phyloP scores from a whole-genome alignment of 1,140 invertebrate genomes.

The Laodelphax striatellus region DNA sequence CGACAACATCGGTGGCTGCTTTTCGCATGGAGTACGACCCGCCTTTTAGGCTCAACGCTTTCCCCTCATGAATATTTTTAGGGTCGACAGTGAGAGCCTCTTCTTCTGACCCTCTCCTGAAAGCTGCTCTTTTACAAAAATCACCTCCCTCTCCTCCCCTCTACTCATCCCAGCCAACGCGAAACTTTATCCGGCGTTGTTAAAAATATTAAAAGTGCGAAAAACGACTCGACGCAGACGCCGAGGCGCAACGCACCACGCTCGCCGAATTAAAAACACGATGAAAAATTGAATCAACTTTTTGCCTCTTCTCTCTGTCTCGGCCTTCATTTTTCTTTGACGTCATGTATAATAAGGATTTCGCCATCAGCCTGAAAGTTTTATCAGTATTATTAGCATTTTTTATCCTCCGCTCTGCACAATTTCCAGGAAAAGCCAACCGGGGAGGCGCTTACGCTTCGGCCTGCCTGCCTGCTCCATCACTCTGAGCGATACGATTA shows the following conservation, averaged over 20 bases:
- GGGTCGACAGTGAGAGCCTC: not conserved
- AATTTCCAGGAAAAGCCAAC: too few relatives aligned
- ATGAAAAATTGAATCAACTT: slow-evolving; percentile 4
- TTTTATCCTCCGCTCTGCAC: too few relatives aligned
- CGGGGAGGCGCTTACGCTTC: too few relatives aligned
- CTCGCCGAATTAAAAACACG: slow-evolving; percentile 1
- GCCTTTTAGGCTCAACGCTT: slow-evolving; percentile 1
- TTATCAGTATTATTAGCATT: not conserved
- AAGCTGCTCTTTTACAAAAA: not conserved
- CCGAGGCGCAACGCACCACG: not conserved
- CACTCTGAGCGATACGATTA: too few relatives aligned
- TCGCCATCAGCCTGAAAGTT: not conserved
- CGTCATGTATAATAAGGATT: not conserved
- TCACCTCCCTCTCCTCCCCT: not conserved
- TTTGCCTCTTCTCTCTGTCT: not conserved
- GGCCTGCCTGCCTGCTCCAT: too few relatives aligned
- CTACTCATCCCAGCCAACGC: too few relatives aligned
- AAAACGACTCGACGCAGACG: not conserved
- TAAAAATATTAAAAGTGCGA: slow-evolving; percentile 4
- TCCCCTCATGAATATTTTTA: slow-evolving; percentile 1
- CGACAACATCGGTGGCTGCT: not conserved
- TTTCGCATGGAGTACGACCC: not conserved
- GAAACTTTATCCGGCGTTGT: not conserved
- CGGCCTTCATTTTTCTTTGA: slow-evolving; percentile 1
- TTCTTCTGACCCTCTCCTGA: not conserved